A percentile compares a stretch with the other conserved stretches of the same genome.
These are phyloP conservation scores for Varanus salvator DNA, from an alignment of 2,113 vertebrate species.

Conservation along the genomic window DNA sequence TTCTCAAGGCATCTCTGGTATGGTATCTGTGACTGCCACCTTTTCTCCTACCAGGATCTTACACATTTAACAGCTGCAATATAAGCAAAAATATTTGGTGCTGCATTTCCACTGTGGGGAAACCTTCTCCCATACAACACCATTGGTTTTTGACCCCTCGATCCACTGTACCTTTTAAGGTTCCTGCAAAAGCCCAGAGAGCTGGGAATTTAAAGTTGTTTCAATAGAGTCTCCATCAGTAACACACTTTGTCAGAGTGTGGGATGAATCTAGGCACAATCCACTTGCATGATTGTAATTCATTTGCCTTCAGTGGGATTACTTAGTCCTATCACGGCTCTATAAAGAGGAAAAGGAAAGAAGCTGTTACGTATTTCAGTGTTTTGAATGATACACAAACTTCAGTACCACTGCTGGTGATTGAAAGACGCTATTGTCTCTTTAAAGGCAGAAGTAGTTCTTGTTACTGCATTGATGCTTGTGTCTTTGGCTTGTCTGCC, in stretches of 20 bases:
- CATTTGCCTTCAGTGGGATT: not conserved
- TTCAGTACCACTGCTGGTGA: not conserved
- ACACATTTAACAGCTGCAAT: not conserved
- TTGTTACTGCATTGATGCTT: slow-evolving; percentile 61
- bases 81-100: not conserved
- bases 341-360: not conserved
- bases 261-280: rapidly evolving
- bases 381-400: slow-evolving; percentile 12
- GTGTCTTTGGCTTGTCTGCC: slow-evolving; percentile 71
- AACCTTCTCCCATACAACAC: not conserved
- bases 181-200: not conserved
- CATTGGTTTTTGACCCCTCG: not conserved
- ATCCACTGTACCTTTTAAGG: not conserved
- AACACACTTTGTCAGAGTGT: not conserved
- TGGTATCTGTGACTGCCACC: not conserved
- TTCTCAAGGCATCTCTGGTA: not conserved
- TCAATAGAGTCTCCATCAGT: not conserved
- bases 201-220: rapidly evolving
- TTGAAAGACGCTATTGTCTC: slow-evolving; percentile 38
- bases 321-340: not conserved
- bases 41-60: not conserved
- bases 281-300: not conserved
- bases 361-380: not conserved
- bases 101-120: not conserved
- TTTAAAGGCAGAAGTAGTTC: slow-evolving; percentile 58